Conservation (phyloP, 2,888 invertebrate genomes). For the Latrodectus hesperus region DNA sequence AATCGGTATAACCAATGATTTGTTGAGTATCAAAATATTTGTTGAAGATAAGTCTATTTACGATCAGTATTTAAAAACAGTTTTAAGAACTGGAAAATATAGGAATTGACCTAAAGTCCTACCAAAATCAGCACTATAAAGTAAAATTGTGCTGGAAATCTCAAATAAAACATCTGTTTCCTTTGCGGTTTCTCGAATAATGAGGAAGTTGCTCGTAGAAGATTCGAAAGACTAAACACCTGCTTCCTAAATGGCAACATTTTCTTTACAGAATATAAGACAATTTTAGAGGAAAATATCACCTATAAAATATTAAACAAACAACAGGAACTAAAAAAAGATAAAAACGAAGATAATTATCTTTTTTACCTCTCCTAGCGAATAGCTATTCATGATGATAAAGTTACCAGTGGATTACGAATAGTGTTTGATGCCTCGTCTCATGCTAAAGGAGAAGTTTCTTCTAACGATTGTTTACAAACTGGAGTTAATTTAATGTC, state of each 20-base stretch:
- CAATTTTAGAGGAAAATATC: not conserved
- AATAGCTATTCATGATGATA: not conserved
- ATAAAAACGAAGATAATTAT: not conserved
- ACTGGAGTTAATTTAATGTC: not conserved
- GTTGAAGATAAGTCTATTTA: not conserved
- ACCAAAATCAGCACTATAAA: not conserved
- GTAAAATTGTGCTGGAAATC: not conserved
- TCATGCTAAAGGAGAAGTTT: not conserved
- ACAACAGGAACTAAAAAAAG: not conserved
- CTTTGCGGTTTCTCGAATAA: no score
- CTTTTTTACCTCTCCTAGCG: not conserved
- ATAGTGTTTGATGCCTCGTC: not conserved
- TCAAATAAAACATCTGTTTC: not conserved
- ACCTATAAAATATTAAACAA: not conserved
- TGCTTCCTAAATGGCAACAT: not conserved
- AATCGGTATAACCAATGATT: not conserved
- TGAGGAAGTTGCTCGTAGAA: not conserved
- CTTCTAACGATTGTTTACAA: not conserved
- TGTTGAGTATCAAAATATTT: not conserved
- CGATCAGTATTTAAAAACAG: not conserved
- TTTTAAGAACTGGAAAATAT: not conserved
- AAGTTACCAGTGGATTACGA: not conserved
- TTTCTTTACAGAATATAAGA: not conserved
- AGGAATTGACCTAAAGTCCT: not conserved
- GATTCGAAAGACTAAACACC: not conserved